phyloP scores from a whole-genome alignment of 2,888 invertebrate genomes.

The Luffia ferchaultella region DNA sequence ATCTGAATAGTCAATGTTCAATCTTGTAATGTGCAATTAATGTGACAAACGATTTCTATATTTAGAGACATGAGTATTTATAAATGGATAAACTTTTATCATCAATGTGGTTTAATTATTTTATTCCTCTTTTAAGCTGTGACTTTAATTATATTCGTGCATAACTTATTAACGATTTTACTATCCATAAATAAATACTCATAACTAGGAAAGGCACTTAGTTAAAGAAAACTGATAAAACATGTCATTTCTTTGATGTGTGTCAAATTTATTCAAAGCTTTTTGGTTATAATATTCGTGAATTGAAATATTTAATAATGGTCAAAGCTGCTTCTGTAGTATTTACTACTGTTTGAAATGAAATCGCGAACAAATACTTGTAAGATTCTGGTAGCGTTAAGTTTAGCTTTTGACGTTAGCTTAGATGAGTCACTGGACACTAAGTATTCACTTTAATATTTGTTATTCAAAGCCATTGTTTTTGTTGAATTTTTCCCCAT shows the following conservation, averaged over 20 bases:
- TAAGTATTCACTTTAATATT: constrained; percentile 38
- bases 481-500: constrained; percentile 62
- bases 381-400: constrained; percentile 6
- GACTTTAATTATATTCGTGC: no score
- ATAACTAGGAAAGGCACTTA: background rate
- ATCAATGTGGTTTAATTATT: no score
- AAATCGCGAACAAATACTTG: background rate
- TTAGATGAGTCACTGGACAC: constrained; percentile 45
- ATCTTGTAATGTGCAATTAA: constrained; percentile 50
- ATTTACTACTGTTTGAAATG: background rate
- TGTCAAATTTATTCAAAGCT: background rate
- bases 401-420: constrained; percentile 63
- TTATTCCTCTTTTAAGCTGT: no score
- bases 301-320: background rate
- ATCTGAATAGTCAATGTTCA: constrained; percentile 43
- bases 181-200: background rate
- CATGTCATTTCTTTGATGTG: background rate
- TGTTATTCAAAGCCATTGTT: constrained; percentile 35
- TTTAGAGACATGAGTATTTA: background rate
- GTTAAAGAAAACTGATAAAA: background rate
- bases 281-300: background rate
- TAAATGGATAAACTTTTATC: background rate
- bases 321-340: background rate
- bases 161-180: no score
- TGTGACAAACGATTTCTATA: constrained; percentile 34